A percentile compares a stretch with the other conserved stretches of the same genome.
phyloP scores from a whole-genome alignment of 1,140 invertebrate species.

The Leptestheria dahalacensis region DNA sequence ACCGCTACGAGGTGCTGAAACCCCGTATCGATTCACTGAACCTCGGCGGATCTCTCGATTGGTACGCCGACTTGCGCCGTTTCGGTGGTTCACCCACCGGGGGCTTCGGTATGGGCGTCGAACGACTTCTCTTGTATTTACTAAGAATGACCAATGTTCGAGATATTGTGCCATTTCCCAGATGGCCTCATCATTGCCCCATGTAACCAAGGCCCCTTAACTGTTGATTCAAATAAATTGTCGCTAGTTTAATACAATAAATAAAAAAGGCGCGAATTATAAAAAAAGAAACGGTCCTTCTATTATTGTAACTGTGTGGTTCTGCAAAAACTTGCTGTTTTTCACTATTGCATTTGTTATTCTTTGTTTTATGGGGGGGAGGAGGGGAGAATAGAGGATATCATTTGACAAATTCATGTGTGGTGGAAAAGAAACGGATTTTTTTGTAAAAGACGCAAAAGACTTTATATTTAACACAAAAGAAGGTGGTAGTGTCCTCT shows the following conservation, averaged over 20 bases:
- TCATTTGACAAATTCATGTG: too few species aligned
- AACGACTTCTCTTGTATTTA: conserved; percentile 70
- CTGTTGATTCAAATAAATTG: too few species aligned
- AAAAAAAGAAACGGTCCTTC: too few species aligned
- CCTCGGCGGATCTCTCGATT: conserved; percentile 39
- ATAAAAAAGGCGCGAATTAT: too few species aligned
- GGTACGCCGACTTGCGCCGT: conserved; percentile 83
- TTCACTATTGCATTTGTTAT: too few species aligned
- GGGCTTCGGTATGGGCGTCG: conserved; percentile 91
- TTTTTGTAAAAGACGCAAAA: neutral
- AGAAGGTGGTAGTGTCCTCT: neutral
- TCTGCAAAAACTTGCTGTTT: too few species aligned
- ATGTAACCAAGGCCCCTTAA: too few species aligned
- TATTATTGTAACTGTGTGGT: too few species aligned
- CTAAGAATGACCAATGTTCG: conserved; percentile 72
- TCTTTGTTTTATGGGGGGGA: too few species aligned
- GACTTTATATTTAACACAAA: neutral
- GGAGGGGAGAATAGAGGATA: too few species aligned
- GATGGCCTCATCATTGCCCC: conserved; percentile 75
- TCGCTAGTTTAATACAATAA: too few species aligned
- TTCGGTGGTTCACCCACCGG: conserved; percentile 76
- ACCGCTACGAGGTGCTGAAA: conserved; percentile 48
- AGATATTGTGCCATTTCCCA: conserved; percentile 86
- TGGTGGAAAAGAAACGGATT: too few species aligned
- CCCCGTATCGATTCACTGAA: conserved; percentile 24